Percentiles rank a stretch among this genome's conserved stretches.
Conservation (phyloP, 2,888 invertebrate genomes). For the Gastracanthus pulcherrimus region DNA sequence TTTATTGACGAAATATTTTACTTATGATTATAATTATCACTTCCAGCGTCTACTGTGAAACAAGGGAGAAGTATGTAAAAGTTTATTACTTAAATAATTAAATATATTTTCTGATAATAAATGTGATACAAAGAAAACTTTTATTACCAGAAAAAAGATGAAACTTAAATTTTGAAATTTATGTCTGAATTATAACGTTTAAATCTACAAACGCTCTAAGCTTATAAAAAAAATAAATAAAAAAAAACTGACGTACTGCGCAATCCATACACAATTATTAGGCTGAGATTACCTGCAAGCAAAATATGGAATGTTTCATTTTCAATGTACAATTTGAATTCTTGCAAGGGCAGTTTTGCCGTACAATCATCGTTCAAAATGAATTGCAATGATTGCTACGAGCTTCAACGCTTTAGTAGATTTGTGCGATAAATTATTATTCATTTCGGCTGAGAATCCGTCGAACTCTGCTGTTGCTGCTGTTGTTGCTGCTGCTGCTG, state of each 20-base stretch:
- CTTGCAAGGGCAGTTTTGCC: conserved; percentile 30
- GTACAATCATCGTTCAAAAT: conserved; percentile 14
- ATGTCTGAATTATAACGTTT: conserved; percentile 3
- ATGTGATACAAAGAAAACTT: not conserved
- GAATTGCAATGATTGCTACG: not conserved
- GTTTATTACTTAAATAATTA: not conserved
- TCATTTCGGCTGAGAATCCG: conserved; percentile 56
- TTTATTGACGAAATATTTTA: not conserved
- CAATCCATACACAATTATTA: not conserved
- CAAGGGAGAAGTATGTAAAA: not conserved
- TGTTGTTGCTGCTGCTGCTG: conserved; percentile 30
- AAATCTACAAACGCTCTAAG: conserved; percentile 1
- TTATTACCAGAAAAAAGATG: not conserved
- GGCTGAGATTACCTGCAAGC: conserved; percentile 29
- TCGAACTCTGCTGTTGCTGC: conserved; percentile 53
- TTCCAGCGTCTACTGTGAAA: not conserved
- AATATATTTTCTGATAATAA: conserved; percentile 11
- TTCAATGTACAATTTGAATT: conserved; percentile 43
- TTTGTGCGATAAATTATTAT: conserved; percentile 39
- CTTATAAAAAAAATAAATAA: not conserved
- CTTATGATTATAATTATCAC: not conserved
- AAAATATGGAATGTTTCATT: conserved; percentile 55
- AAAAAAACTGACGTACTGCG: conserved; percentile 11
- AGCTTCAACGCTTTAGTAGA: not conserved
- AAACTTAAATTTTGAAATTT: conserved; percentile 10